Evolutionary conservation across 2,797 vertebrate species (phyloP), one percentile per base, ranked within the genome.

Genomic region (Streptopelia turtur): DNA sequence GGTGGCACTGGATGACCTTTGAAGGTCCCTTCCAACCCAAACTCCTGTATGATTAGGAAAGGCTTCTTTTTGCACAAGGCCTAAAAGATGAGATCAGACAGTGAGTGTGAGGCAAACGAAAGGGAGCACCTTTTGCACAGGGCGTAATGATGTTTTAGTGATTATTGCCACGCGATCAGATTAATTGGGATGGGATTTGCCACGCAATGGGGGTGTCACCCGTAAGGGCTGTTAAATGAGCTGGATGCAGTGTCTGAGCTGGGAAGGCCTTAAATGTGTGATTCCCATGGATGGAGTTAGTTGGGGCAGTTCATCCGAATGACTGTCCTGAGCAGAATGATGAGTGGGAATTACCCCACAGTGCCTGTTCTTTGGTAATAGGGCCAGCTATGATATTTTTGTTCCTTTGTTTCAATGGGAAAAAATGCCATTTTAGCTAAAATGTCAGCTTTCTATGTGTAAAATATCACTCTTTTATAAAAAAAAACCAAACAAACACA

Each of bases 111-210:
- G 18, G 10, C 0, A 2, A 53, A n/a, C 1, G 5, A 71, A 77
- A 57, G 11, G 13, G 18, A 64, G 8, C 0, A 0, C 4, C 31
- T 45, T 31, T 52, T 4, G 0, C 65, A 13, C 22, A 13, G 13
- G 25, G 6, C 3, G 1, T 41, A n/a, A 28, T 16, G 23, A 14
- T 2, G 0, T 31, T 84, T 85, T 25, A 60, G 33, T 20, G 27
- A 50, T 84, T 59, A 61, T 66, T 91, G 56, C 37, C 35, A 6
- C 5, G 1, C 61, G 53, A 52, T 64, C 15, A 9, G 61, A 87
- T 74, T 24, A 8, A 2, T 77, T n/a, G 22, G 37, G 37, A 23
- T 27, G 50, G 7, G 2, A 8, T 66, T 81, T 86, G 61, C n/a
- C 16, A 6, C 5, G 1, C 43, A 45, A 0, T 31, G 28, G 31